phyloP scores from a whole-genome alignment of 2,888 invertebrate species.

The Sphinx pinastri region DNA sequence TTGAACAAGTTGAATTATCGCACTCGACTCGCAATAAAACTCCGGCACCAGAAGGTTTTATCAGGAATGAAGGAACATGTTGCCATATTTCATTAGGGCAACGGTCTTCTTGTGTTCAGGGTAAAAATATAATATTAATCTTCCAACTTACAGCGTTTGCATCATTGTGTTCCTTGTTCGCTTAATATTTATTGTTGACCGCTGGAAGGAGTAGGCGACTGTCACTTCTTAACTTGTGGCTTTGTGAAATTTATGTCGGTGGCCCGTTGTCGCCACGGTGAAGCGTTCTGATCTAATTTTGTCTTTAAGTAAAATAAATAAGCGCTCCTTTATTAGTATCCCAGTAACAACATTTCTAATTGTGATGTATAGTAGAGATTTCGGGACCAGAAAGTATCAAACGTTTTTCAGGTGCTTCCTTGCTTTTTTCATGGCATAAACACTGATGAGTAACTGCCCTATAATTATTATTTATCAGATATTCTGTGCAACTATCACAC shows the following conservation, averaged over 20 bases:
- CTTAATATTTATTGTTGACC: conserved; percentile 67
- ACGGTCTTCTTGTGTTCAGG: conserved; percentile 67
- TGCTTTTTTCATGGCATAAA: too few relatives aligned
- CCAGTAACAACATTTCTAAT: too few relatives aligned
- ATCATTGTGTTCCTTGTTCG: conserved; percentile 68
- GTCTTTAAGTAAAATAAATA: not conserved
- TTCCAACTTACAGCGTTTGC: conserved; percentile 66
- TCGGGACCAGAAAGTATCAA: too few relatives aligned
- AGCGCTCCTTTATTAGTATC: not conserved
- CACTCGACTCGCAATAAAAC: conserved; percentile 75
- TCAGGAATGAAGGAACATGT: conserved; percentile 73
- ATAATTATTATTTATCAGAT: not conserved
- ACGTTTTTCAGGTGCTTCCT: too few relatives aligned
- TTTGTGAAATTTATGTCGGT: conserved; percentile 54
- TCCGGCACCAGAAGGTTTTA: conserved; percentile 73
- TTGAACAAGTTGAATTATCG: conserved; percentile 74
- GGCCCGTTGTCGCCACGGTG: not conserved
- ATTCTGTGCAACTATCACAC: not conserved
- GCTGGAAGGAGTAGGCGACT: conserved; percentile 58
- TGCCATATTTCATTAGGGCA: conserved; percentile 79
- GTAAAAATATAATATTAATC: conserved; percentile 79
- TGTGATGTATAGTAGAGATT: too few relatives aligned
- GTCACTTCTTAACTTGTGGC: conserved; percentile 55
- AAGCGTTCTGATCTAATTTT: not conserved
- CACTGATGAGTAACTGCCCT: too few relatives aligned